Base-by-base conservation (phyloP, 2,797 vertebrate species). In the Rhodeus uyekii region DNA sequence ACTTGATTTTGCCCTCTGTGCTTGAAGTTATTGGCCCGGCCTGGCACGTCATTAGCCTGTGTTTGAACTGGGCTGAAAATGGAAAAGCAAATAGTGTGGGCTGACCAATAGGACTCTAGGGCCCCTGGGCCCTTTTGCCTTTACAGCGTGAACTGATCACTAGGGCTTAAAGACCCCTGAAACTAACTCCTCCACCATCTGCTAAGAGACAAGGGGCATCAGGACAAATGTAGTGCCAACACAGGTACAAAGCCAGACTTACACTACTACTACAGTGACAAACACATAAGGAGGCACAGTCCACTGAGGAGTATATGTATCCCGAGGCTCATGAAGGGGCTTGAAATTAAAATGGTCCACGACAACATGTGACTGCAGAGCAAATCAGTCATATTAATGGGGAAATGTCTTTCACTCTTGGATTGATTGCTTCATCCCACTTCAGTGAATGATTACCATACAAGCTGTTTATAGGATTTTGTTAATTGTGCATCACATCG, bases 401-500 rank as follows among this genome's bases (percentile, higher is more conserved):
- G 32, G 67, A 48, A 80, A 63, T 50, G 36, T 34, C 34, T 63
- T 81, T 83, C 78, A 55, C 58, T 77, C 60, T 53, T 48, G 78
- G n/a, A 27, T 69, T 34, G 79, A 81, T 50, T 74, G 77, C 71
- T 80, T 83, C 64, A 80, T 80, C 53, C 42, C 63, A 77, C 76
- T 78, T 80, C 63, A 77, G 29, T 82, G 81, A 83, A 80, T 63
- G 63, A 83, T 87, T 77, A 82, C 46, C 29, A 0, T 72, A 50
- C 64, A 24, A 78, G 80, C 68, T 85, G 81, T 85, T 83, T 84
- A 79, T 63, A 73, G 80, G 86, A 84, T 85, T 85, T 69, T 74
- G 82, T 74, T 87, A 88, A 90, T 85, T 86, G 81, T 69, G 8
- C 67, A 81, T 86, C 69, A 63, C 48, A 68, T 63, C 48, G 83